Percentiles rank a stretch among this genome's conserved stretches.
Evolutionary conservation across 2,888 invertebrate species (phyloP).

Genomic region (Cylindroiulus punctatus): DNA sequence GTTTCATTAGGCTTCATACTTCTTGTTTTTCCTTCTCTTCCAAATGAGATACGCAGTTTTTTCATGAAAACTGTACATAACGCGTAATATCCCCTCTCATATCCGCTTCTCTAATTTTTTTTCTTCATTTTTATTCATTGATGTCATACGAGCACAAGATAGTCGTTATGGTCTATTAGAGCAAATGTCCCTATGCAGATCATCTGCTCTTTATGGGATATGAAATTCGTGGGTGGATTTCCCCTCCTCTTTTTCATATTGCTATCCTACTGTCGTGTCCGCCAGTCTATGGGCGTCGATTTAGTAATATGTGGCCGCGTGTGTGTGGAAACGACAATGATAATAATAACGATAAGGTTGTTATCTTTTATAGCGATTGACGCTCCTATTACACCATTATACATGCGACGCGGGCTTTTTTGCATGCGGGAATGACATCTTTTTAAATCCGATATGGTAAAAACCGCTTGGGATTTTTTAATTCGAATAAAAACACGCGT

Average conservation of each 20-base stretch:
- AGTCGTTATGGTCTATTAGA: slow-evolving; percentile 38
- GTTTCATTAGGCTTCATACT: slow-evolving; percentile 8
- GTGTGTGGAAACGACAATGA: slow-evolving; percentile 45
- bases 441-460: background rate
- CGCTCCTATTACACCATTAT: slow-evolving; percentile 47
- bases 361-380: slow-evolving; percentile 52
- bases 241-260: slow-evolving; percentile 11
- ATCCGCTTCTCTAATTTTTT: slow-evolving; percentile 32
- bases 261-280: background rate
- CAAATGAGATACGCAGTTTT: slow-evolving; percentile 7
- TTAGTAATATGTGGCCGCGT: slow-evolving; percentile 32
- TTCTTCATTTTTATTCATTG: slow-evolving; percentile 29
- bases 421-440: background rate
- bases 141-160: slow-evolving; percentile 38
- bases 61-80: slow-evolving; percentile 14
- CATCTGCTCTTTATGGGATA: slow-evolving; percentile 27
- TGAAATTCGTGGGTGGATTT: slow-evolving; percentile 33
- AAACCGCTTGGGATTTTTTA: slow-evolving; percentile 25
- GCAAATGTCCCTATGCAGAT: slow-evolving; percentile 35
- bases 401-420: background rate
- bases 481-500: background rate
- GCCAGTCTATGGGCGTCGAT: slow-evolving; percentile 22
- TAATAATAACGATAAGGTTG: slow-evolving; percentile 50
- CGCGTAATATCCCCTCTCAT: slow-evolving; percentile 42
- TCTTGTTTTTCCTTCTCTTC: slow-evolving; percentile 12